These are phyloP conservation scores for Lytechinus pictus DNA, from an alignment of 35 echinoderm and acorn worm species.

Conservation along the genomic window DNA sequence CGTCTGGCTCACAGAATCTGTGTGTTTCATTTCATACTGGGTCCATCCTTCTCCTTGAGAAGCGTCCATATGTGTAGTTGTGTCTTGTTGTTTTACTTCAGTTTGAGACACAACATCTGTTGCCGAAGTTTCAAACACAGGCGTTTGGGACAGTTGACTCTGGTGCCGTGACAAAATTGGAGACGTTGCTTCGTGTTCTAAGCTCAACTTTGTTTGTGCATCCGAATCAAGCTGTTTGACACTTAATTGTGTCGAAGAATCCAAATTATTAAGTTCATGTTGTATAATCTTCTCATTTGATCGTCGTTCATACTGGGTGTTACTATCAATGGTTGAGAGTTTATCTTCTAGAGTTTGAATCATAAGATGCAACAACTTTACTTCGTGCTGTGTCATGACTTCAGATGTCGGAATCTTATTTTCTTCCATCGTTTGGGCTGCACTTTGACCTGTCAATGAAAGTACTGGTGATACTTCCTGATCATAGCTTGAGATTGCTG, in stretches of 20 bases:
- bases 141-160: neutral
- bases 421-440: constrained; percentile 18
- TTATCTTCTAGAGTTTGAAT: constrained; percentile 32
- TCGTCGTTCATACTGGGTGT: neutral
- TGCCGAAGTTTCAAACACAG: neutral
- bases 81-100: neutral
- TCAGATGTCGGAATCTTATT: neutral
- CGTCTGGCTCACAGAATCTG: constrained; percentile 38
- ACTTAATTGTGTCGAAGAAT: neutral
- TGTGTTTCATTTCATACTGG: neutral
- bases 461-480: neutral
- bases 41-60: neutral
- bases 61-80: neutral
- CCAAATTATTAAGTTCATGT: neutral
- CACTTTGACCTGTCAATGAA: neutral
- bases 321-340: neutral
- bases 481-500: neutral
- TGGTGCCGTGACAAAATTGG: neutral
- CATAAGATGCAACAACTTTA: constrained; percentile 21
- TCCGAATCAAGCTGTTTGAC: neutral
- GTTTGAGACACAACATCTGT: neutral
- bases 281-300: neutral
- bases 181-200: neutral
- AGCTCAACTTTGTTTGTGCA: neutral
- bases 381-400: neutral